phyloP scores from a whole-genome alignment of 2,888 invertebrate genomes.

The Agriopis leucophaearia region DNA sequence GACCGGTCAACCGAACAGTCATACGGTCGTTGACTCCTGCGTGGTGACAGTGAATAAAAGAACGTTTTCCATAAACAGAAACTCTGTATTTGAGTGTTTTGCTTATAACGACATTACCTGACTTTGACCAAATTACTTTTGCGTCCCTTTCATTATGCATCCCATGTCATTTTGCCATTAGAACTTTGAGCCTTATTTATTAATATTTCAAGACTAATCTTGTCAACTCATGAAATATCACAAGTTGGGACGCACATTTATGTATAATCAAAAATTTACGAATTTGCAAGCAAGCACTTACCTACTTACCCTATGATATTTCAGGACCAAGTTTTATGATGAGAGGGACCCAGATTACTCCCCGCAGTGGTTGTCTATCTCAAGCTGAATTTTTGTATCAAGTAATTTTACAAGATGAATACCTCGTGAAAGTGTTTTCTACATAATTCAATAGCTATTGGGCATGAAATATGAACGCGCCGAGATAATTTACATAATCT shows the following conservation, averaged over 20 bases:
- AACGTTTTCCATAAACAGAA: constrained; percentile 38
- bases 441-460: constrained; percentile 33
- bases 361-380: constrained; percentile 39
- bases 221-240: constrained; percentile 43
- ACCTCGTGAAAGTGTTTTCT: constrained; percentile 43
- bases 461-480: constrained; percentile 13
- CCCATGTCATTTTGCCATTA: neutral
- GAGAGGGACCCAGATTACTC: constrained; percentile 49
- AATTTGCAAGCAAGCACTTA: constrained; percentile 57
- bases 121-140: neutral
- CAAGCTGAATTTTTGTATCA: constrained; percentile 46
- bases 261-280: constrained; percentile 55
- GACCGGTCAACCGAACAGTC: constrained; percentile 76
- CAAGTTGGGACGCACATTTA: constrained; percentile 15
- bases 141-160: neutral
- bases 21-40: constrained; percentile 73
- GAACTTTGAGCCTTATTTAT: constrained; percentile 29
- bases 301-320: constrained; percentile 52
- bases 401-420: constrained; percentile 49
- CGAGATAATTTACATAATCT: constrained; percentile 9
- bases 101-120: neutral
- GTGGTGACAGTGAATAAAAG: constrained; percentile 59
- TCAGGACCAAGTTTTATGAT: constrained; percentile 54
- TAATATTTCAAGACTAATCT: constrained; percentile 53
- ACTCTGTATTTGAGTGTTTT: neutral